A percentile compares a stretch with the other conserved stretches of the same genome.
Conservation (phyloP, 2,113 vertebrate genomes). For the Clarias batrachus region DNA sequence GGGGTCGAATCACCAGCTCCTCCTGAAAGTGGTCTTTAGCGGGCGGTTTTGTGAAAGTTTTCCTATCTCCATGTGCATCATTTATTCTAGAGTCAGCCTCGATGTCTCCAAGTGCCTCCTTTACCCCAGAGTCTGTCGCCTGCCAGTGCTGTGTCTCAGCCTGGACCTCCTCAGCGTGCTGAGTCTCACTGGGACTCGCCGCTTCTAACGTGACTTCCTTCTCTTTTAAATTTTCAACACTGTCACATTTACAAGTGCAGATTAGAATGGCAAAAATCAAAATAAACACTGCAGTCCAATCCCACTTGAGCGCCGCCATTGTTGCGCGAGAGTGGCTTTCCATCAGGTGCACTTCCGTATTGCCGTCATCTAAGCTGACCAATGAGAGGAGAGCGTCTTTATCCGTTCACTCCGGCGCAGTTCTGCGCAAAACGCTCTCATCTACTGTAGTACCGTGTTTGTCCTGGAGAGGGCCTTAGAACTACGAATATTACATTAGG, state of each 20-base stretch:
- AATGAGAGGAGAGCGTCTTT: conserved; percentile 19
- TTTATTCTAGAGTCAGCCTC: conserved; percentile 23
- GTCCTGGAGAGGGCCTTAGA: background rate
- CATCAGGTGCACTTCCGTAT: conserved; percentile 27
- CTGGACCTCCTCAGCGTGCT: background rate
- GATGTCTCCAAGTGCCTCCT: background rate
- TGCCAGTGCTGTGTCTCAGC: conserved; percentile 59
- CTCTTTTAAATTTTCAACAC: background rate
- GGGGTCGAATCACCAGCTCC: conserved; percentile 85
- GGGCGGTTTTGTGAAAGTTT: background rate
- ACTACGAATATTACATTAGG: background rate
- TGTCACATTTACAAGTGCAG: conserved; percentile 17
- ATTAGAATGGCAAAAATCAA: conserved; percentile 41
- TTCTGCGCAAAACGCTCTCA: background rate
- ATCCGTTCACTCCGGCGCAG: conserved; percentile 32
- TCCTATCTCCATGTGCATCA: conserved; percentile 7
- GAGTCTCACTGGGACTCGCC: background rate
- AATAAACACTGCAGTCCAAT: background rate
- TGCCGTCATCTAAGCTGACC: conserved; percentile 7
- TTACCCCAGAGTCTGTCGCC: conserved; percentile 44
- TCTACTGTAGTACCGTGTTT: background rate
- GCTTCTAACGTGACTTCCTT: background rate
- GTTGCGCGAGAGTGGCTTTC: conserved; percentile 23
- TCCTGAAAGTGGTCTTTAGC: conserved; percentile 77
- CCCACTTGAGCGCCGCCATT: conserved; percentile 64